Evolutionary conservation across 2,888 invertebrate species (phyloP), one percentile per base, ranked within the genome.

Genomic region (Tetanocera ferruginea): DNA sequence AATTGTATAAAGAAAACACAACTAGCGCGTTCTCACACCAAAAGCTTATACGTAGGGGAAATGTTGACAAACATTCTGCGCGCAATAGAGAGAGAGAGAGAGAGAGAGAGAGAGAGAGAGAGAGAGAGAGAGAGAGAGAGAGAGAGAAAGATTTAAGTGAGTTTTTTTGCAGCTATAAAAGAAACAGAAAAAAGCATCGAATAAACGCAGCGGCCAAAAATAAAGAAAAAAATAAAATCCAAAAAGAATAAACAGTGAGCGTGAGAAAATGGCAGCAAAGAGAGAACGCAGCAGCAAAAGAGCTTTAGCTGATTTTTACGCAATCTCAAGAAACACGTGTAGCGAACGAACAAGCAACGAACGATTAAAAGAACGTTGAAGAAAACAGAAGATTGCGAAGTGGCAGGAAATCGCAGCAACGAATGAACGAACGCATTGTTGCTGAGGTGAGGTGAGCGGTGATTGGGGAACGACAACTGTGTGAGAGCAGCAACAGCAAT

Each of bases 281-380:
- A 37, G 17, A 1, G 23, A 67, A 49, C 66, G 52, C 28, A 51
- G 49, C n/a, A 8, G 11, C 17, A n/a, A 55, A 9, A 66, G 14
- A 34, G 57, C 72, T 57, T 37, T 23, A 8, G 31, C n/a, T 52
- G 19, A n/a, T 71, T 67, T 86, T 86, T 85, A 86, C 83, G 85
- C 86, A 86, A 85, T 81, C 60, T 71, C 76, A 82, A 75, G 82
- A 83, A 86, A 84, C 86, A 86, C 86, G 86, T 87, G 86, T 83
- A 86, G 83, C 80, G 76, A 64, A 81, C 79, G 74, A 72, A 79
- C 80, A 78, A 79, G 80, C 82, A 81, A 74, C 69, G 77, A 37
- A 78, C 76, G 81, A 76, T 4, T 11, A 8, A 8, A 31, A 25
- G n/a, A 43, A 34, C 25, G 52, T 5, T 31, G 31, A 34, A 23